phyloP scores from a whole-genome alignment of 2,797 vertebrate genomes.

The Atherinosoma microstoma region DNA sequence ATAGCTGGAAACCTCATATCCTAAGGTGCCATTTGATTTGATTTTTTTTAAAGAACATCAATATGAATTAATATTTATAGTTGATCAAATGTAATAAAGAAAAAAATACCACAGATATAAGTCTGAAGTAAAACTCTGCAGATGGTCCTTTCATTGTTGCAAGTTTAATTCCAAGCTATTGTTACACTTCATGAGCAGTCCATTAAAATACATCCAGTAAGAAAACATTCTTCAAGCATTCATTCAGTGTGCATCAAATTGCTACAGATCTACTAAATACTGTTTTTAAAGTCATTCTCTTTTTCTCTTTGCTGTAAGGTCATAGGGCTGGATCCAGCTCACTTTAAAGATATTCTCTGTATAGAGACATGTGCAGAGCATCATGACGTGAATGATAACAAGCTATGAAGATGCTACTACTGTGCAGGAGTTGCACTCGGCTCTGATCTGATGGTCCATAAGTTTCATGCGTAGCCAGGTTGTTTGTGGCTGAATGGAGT shows the following conservation, averaged over 20 bases:
- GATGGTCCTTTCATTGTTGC: conserved; percentile 27
- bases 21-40: no score
- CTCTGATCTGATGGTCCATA: conserved; percentile 56
- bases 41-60: no score
- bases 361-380: conserved; percentile 43
- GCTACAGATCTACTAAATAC: conserved; percentile 68
- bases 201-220: conserved; percentile 72
- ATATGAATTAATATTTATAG: not conserved
- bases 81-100: not conserved
- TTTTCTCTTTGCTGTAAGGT: conserved; percentile 61
- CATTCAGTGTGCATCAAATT: conserved; percentile 67
- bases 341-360: conserved; percentile 67
- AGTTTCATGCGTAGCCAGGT: conserved; percentile 67
- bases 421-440: conserved; percentile 51
- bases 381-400: conserved; percentile 49
- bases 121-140: not conserved
- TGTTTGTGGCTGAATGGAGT: conserved; percentile 54
- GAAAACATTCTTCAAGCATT: conserved; percentile 76
- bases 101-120: not conserved
- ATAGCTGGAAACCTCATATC: no score
- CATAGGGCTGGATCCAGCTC: conserved; percentile 56
- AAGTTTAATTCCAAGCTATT: conserved; percentile 73
- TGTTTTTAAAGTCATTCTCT: conserved; percentile 64
- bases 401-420: conserved; percentile 65
- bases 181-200: conserved; percentile 73